Percentiles rank a stretch among this genome's conserved stretches.
Conservation (phyloP, 2,113 vertebrate genomes). For the Dicentrarchus labrax region DNA sequence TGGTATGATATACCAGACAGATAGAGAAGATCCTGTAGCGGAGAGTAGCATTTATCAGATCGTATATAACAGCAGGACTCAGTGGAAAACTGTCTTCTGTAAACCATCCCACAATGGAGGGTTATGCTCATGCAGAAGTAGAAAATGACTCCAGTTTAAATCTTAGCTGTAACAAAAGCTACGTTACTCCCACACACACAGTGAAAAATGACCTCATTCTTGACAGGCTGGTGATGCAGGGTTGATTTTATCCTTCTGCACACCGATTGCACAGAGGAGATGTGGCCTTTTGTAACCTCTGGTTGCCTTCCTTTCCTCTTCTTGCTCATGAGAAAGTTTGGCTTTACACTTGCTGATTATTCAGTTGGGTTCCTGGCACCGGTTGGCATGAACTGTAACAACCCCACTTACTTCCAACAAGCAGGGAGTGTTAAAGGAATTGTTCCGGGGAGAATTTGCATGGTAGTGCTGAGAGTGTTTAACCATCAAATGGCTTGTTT, state of each 20-base stretch:
- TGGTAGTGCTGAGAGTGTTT: conserved; percentile 54
- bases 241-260: conserved; percentile 1
- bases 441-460: conserved; percentile 64
- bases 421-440: conserved; percentile 21
- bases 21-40: conserved; percentile 7
- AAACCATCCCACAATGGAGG: conserved; percentile 41
- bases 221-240: conserved; percentile 34
- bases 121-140: conserved; percentile 24
- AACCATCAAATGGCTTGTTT: conserved; percentile 74
- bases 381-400: neutral
- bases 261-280: neutral
- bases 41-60: conserved; percentile 30
- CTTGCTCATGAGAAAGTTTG: conserved; percentile 26
- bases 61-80: conserved; percentile 13
- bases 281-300: conserved; percentile 18
- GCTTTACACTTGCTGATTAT: conserved; percentile 20
- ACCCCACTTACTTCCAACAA: conserved; percentile 28
- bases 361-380: conserved; percentile 23
- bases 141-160: conserved; percentile 46
- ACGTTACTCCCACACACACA: conserved; percentile 38
- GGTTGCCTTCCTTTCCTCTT: neutral
- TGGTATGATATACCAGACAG: neutral
- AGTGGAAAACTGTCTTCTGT: conserved; percentile 31
- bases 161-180: conserved; percentile 37
- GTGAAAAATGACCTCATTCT: conserved; percentile 45